Percentiles rank a stretch among this genome's conserved stretches.
Conservation (phyloP, 2,113 vertebrate species). For the Hemiscyllium ocellatum region DNA sequence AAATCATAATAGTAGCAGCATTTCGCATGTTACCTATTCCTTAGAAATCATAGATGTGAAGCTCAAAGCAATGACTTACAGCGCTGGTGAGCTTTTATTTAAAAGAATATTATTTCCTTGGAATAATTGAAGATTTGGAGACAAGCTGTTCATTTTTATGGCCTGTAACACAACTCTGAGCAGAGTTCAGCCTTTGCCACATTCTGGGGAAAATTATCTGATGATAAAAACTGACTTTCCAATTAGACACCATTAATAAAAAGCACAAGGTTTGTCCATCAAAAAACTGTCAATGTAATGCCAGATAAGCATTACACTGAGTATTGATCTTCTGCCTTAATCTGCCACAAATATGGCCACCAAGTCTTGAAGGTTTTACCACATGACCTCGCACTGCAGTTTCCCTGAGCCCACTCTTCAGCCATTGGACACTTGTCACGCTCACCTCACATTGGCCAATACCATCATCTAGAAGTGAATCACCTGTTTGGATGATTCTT, state of each 20-base stretch:
- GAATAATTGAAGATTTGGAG: slow-evolving; percentile 23
- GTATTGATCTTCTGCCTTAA: background rate
- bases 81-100: background rate
- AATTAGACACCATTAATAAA: background rate
- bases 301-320: background rate
- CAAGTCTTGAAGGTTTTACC: background rate
- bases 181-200: background rate
- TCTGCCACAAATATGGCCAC: background rate
- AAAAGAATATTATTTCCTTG: slow-evolving; percentile 1
- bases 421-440: background rate
- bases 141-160: slow-evolving; percentile 28
- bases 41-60: background rate
- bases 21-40: background rate
- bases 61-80: background rate
- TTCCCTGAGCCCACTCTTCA: background rate
- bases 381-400: background rate
- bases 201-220: background rate
- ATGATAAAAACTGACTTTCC: background rate
- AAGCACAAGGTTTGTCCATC: no score
- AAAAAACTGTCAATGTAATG: background rate
- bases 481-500: background rate
- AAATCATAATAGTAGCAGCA: background rate
- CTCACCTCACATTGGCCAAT: background rate
- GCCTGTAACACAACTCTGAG: background rate
- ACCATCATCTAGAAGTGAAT: no score